A percentile compares a stretch with the other conserved stretches of the same genome.
Conservation (phyloP, 2,888 invertebrate genomes). For the Trissolcus japonicus region DNA sequence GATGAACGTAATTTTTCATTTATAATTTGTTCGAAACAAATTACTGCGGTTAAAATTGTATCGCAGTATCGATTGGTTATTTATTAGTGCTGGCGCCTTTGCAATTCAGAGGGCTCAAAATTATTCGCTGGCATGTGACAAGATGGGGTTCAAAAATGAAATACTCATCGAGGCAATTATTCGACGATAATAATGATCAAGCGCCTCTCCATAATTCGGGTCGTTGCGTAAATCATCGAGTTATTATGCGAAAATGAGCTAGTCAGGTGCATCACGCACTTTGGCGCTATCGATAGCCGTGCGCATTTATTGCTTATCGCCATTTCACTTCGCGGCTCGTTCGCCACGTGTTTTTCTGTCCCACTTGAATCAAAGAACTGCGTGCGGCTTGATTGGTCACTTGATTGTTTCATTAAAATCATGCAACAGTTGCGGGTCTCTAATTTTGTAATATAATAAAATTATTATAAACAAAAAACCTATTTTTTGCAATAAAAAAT, state of each 20-base stretch:
- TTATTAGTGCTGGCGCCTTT: neutral
- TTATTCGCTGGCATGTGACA: neutral
- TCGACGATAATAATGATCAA: constrained; percentile 55
- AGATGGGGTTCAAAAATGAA: constrained; percentile 18
- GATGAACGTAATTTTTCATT: no score
- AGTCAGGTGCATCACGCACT: constrained; percentile 53
- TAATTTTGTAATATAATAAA: no score
- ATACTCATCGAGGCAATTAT: constrained; percentile 58
- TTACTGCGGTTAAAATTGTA: no score
- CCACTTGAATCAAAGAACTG: no score
- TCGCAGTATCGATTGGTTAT: no score
- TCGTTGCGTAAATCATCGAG: constrained; percentile 59
- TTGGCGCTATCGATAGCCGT: constrained; percentile 29
- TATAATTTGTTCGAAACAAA: no score
- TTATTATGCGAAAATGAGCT: constrained; percentile 54
- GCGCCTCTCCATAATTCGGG: constrained; percentile 57
- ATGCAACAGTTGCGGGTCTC: no score
- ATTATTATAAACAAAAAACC: no score
- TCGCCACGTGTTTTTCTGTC: no score
- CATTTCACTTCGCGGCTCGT: neutral
- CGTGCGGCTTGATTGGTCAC: no score
- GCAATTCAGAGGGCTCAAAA: constrained; percentile 47
- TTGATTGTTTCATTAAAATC: no score
- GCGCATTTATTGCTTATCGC: neutral
- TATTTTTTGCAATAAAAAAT: no score